Base-by-base conservation (phyloP, 2,888 invertebrate genomes). In the Pherbina coryleti region DNA sequence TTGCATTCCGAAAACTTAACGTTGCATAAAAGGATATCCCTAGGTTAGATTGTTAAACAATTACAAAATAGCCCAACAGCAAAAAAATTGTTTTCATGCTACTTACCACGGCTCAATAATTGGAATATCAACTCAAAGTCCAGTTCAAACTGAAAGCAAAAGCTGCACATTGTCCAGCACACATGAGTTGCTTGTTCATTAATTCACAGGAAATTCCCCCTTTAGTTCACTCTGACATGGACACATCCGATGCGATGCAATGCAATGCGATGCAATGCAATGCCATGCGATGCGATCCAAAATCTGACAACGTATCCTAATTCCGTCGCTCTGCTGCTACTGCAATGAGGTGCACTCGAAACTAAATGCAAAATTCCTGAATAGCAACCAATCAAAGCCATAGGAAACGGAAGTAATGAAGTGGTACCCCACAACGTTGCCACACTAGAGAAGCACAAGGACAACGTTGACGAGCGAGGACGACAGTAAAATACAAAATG, bases 391-490 rank as follows among this genome's bases (percentile, higher is more conserved):
- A 75, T 75, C 75, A 75, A 75, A 75, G 75, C 75, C 66, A 75
- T 66, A 49, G 75, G 75, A 75, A 75, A 75, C 75, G 75, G 75
- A 66, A 75, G 66, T 75, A 75, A 75, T 75, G 75, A 75, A 75
- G 75, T 75, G 75, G 67, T 75, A 37, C 34, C 55, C 75, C 67
- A 75, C 66, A 55, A 67, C 55, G 67, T 28, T 64, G 44, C 44
- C 44, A 44, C 14, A 14, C 44, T 44, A 44, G 44, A 44, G 37
- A 31, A 31, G 8, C 14, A 14, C 44, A 44, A 44, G 44, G 44
- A 44, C 44, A 44, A 44, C 44, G 44, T 44, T 44, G 44, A 44
- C 11, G 51, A 34, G 51, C 22, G n/a, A 17, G 44, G 51, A 69
- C 49, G 28, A 37, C 49, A 8, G 22, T 44, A 44, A 44, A 22